Evolutionary conservation across 2,797 vertebrate species (phyloP).

Genomic region (Scolopax rusticola): DNA sequence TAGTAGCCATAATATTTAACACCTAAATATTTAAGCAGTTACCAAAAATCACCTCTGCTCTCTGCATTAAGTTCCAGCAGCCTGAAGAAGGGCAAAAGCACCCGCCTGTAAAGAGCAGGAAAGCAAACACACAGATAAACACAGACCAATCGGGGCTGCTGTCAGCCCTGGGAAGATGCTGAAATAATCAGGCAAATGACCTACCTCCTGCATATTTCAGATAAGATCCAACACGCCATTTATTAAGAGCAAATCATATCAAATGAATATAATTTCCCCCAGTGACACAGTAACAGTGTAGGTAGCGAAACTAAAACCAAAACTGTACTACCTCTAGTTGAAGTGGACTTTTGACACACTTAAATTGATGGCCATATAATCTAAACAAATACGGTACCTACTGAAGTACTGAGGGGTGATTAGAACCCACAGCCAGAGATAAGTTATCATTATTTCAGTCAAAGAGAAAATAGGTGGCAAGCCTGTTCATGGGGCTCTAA

Average conservation of each 20-base stretch:
- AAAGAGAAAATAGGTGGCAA: background rate
- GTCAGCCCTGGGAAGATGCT: background rate
- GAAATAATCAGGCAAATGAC: background rate
- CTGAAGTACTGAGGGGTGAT: background rate
- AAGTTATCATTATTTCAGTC: background rate
- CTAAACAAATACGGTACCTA: background rate
- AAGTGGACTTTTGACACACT: background rate
- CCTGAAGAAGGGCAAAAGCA: background rate
- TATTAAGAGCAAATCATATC: background rate
- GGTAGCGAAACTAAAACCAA: background rate
- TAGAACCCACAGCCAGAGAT: background rate
- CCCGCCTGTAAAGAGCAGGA: background rate
- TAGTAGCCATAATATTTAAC: background rate
- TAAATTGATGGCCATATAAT: background rate
- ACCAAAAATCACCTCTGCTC: background rate
- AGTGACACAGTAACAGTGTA: accelerated
- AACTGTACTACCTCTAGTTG: no score
- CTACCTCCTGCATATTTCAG: background rate
- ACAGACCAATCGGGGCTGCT: background rate
- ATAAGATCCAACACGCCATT: background rate
- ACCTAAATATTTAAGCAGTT: background rate
- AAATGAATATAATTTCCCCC: background rate
- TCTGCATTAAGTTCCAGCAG: background rate
- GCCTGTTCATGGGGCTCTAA: background rate
- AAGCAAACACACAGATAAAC: background rate